Percentiles rank a stretch among this genome's conserved stretches.
phyloP scores from a whole-genome alignment of 2,113 vertebrate species.

The Campylomormyrus tamandua region DNA sequence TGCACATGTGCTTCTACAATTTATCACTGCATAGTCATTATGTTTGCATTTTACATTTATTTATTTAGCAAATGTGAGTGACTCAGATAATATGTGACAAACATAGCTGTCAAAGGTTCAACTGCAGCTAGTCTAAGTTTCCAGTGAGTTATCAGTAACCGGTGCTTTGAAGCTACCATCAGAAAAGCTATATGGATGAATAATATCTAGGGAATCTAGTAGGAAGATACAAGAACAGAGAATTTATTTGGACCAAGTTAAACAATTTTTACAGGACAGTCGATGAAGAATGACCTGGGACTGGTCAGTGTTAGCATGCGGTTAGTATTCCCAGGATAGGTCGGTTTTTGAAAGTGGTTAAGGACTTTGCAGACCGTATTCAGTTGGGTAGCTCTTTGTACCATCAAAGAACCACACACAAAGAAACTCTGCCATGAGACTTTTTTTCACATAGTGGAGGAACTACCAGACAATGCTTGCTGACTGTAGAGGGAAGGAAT shows the following conservation, averaged over 20 bases:
- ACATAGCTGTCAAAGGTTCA: not conserved
- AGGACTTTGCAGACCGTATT: not conserved
- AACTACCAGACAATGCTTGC: not conserved
- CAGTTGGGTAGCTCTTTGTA: not conserved
- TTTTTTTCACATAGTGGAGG: not conserved
- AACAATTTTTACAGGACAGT: not conserved
- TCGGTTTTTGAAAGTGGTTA: not conserved
- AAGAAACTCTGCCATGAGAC: not conserved
- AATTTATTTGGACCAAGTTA: not conserved
- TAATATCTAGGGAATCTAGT: not conserved
- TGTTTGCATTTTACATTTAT: not conserved
- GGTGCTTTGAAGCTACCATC: not conserved
- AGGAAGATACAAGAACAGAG: not conserved
- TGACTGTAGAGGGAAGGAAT: not conserved
- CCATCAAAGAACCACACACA: not conserved
- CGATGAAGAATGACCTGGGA: not conserved
- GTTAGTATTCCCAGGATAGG: not conserved
- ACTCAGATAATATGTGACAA: not conserved
- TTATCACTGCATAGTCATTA: not conserved
- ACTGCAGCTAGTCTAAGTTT: not conserved
- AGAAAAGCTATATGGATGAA: not conserved
- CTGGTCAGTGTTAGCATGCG: not conserved
- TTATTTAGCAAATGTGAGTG: not conserved
- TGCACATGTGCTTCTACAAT: not conserved
- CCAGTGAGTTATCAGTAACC: not conserved